Conservation (phyloP, 2,888 invertebrate species). For the Pseudoips prasinana region DNA sequence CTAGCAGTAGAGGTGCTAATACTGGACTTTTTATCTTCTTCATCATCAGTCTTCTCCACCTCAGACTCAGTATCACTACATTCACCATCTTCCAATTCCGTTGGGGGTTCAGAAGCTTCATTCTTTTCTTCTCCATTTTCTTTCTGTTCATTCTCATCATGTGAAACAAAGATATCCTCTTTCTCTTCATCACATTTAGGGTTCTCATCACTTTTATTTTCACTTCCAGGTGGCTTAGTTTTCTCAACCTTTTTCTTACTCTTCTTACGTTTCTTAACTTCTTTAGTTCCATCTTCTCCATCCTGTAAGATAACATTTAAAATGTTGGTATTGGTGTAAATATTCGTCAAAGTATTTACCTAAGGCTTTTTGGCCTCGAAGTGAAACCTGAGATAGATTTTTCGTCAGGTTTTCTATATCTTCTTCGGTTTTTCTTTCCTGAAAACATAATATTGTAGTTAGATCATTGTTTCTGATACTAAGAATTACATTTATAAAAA, state of each 20-base stretch:
- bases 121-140: conserved; percentile 11
- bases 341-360: conserved; percentile 70
- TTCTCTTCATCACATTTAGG: conserved; percentile 7
- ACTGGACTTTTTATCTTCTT: conserved; percentile 51
- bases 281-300: conserved; percentile 43
- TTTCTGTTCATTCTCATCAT: too few relatives aligned
- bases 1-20: conserved; percentile 67
- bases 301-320: conserved; percentile 75
- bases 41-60: conserved; percentile 35
- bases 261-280: conserved; percentile 47
- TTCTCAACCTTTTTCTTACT: conserved; percentile 30
- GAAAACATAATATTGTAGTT: conserved; percentile 43
- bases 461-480: too few relatives aligned
- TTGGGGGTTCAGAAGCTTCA: conserved; percentile 39
- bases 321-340: conserved; percentile 67
- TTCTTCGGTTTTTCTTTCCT: conserved; percentile 59
- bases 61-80: conserved; percentile 79
- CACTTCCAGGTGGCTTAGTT: conserved; percentile 17
- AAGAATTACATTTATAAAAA: too few relatives aligned
- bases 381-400: conserved; percentile 76
- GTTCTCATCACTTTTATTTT: conserved; percentile 17
- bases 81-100: conserved; percentile 85
- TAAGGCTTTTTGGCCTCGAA: conserved; percentile 71
- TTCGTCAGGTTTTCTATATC: conserved; percentile 73
- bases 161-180: conserved; percentile 2